Evolutionary conservation across 2,797 vertebrate species (phyloP), one percentile per base, ranked within the genome.

Genomic region (Pseudochromis fuscus): DNA sequence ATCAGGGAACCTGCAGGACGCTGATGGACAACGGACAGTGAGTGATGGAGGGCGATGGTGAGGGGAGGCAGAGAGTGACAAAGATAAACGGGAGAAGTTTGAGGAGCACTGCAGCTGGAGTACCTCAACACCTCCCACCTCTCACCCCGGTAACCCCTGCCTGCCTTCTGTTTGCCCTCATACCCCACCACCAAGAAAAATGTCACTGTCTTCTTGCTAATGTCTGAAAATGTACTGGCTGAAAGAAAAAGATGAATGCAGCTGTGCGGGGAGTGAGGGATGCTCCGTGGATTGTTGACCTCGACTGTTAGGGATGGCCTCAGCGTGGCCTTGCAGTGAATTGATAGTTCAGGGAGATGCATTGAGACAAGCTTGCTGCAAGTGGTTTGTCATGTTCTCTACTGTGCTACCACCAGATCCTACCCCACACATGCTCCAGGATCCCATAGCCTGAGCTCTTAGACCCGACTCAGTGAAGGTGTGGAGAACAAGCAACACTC

Each of bases 351-450:
- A 59, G 62, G 62, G 68, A 85, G 78, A 84, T 76, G 74, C 62
- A 84, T 65, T 40, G 70, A 87, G 87, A 87, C 81, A 82, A 80
- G 72, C 68, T 21, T 71, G 78, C 86, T 79, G 60, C 84, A 85
- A 90, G 85, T 85, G 83, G 84, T 88, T 91, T 90, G 82, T 91
- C 88, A 86, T 69, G 85, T 86, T 81, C 85, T 63, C 76, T 79
- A 85, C 66, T 84, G 75, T 84, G 87, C 66, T 59, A 82, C 75
- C 53, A 33, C 64, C 68, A 30, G 58, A 77, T 68, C 67, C 86
- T 70, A 67, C 76, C 77, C 72, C 52, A 64, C 67, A 72, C 66
- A 64, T 27, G 72, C 74, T 78, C 52, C 51, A 64, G 52, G 73
- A 79, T 68, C 77, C 67, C 77, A 66, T 63, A 77, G 56, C 65